Conservation (phyloP, 2,888 invertebrate genomes). For the Amphimallon solstitiale region DNA sequence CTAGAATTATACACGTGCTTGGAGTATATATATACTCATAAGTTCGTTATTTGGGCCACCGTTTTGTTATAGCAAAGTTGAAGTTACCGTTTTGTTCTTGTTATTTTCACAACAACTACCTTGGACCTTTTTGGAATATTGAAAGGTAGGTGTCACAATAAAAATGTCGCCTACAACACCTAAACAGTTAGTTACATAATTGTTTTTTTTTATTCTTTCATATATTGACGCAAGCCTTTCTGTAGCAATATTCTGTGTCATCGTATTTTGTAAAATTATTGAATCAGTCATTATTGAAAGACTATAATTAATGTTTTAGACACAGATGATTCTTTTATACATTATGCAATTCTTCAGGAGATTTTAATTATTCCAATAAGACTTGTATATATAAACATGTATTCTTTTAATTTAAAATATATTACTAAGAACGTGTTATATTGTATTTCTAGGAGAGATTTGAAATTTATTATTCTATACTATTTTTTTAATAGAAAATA, state of each 20-base stretch:
- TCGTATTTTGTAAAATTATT: background rate
- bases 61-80: background rate
- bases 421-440: too few relatives aligned
- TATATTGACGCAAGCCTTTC: background rate
- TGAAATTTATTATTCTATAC: too few relatives aligned
- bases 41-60: slow-evolving; percentile 16
- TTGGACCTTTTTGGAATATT: slow-evolving; percentile 38
- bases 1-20: too few relatives aligned
- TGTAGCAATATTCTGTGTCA: background rate
- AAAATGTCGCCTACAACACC: slow-evolving; percentile 1
- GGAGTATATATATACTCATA: background rate
- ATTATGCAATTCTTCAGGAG: too few relatives aligned
- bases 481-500: too few relatives aligned
- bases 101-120: slow-evolving; percentile 31
- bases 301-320: too few relatives aligned
- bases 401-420: too few relatives aligned
- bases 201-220: background rate
- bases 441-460: too few relatives aligned
- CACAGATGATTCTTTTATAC: too few relatives aligned
- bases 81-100: slow-evolving; percentile 32
- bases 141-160: slow-evolving; percentile 33
- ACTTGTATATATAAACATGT: too few relatives aligned
- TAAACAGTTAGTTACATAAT: slow-evolving; percentile 24
- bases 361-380: too few relatives aligned
- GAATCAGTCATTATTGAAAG: background rate